These are phyloP conservation scores for Glyphotaelius pellucidus DNA, from an alignment of 2,888 invertebrate species.

Conservation along the genomic window DNA sequence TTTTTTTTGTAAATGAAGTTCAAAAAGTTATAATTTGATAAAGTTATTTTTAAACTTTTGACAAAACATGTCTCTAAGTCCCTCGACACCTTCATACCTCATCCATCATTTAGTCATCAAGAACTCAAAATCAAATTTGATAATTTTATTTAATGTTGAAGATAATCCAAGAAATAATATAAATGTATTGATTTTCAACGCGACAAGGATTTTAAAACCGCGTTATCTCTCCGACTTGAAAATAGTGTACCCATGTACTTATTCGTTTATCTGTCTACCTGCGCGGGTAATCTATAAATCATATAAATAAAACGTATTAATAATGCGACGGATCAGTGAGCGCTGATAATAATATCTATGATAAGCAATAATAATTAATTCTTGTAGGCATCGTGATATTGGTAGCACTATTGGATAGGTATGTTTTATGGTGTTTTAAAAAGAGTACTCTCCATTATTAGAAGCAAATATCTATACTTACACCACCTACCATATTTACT, in stretches of 20 bases:
- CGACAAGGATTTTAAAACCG: not conserved
- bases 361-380: constrained; percentile 22
- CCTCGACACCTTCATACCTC: not conserved
- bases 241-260: not conserved
- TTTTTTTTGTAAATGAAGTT: too few relatives aligned
- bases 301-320: constrained; percentile 17
- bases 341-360: constrained; percentile 12
- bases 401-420: constrained; percentile 3
- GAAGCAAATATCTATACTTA: not conserved
- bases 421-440: not conserved
- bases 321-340: not conserved
- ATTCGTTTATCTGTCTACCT: not conserved
- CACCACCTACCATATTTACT: not conserved
- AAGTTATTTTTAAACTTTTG: too few relatives aligned
- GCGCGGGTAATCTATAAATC: not conserved
- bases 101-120: not conserved
- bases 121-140: not conserved
- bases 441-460: not conserved
- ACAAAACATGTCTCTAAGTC: not conserved
- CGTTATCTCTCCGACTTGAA: not conserved
- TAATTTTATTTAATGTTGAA: not conserved
- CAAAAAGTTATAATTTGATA: not conserved
- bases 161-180: not conserved
- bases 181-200: not conserved
- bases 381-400: not conserved